A percentile compares a stretch with the other conserved stretches of the same genome.
Conservation (phyloP, 2,113 vertebrate species). For the Pontoporia blainvillei region DNA sequence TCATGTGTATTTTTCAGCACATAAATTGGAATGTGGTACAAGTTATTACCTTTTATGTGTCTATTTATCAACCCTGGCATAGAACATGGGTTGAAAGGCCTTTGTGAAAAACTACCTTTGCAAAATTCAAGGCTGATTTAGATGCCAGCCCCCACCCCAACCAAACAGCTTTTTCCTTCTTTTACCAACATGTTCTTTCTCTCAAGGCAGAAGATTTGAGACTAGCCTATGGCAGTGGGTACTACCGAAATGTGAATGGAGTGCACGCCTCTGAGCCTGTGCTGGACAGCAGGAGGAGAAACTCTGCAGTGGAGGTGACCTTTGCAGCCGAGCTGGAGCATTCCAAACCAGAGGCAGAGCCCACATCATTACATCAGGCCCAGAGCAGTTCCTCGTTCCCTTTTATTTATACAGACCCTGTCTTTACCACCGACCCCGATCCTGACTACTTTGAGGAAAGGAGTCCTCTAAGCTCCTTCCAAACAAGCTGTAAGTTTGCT, state of each 20-base stretch:
- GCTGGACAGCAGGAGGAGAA: slow-evolving; percentile 78
- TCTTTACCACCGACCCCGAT: slow-evolving; percentile 61
- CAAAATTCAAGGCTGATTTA: background rate
- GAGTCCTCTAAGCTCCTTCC: slow-evolving; percentile 79
- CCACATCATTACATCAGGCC: slow-evolving; percentile 74
- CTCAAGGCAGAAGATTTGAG: slow-evolving; percentile 83
- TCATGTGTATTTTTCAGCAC: background rate
- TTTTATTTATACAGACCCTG: slow-evolving; percentile 62
- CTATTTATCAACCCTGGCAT: background rate
- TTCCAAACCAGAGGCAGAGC: slow-evolving; percentile 75
- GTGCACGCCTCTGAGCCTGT: slow-evolving; percentile 76
- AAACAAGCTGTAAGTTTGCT: slow-evolving; percentile 75
- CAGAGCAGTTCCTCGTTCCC: slow-evolving; percentile 84
- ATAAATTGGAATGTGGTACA: background rate
- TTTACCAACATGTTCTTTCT: background rate
- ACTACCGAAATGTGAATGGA: slow-evolving; percentile 70
- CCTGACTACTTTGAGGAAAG: slow-evolving; percentile 76
- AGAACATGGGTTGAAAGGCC: background rate
- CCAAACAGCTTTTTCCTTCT: background rate
- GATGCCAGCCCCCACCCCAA: background rate
- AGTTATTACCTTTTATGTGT: background rate
- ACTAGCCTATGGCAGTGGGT: slow-evolving; percentile 64
- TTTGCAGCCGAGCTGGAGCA: slow-evolving; percentile 75
- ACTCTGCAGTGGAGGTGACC: slow-evolving; percentile 81
- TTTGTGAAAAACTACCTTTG: background rate